These are phyloP conservation scores for Potamilus streckersoni DNA, from an alignment of 1,140 invertebrate genomes.

Conservation along the genomic window DNA sequence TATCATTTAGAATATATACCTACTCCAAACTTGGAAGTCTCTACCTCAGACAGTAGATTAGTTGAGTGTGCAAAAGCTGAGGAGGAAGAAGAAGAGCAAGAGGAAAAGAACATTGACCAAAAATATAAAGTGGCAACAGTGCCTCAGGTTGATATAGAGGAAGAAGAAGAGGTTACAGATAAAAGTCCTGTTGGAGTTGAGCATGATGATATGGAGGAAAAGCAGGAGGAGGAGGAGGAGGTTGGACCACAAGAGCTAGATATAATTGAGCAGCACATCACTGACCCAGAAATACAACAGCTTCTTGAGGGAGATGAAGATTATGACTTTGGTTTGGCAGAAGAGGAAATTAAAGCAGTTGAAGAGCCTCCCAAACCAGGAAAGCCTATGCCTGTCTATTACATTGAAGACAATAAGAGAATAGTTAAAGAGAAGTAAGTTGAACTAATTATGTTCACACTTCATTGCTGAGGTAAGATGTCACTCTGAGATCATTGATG, in stretches of 20 bases:
- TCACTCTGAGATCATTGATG: no score
- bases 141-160: background rate
- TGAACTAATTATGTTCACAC: no score
- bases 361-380: no score
- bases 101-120: background rate
- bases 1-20: background rate
- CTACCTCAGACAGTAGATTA: slow-evolving; percentile 21
- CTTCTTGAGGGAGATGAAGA: slow-evolving; percentile 19
- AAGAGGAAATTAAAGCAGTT: no score
- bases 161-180: slow-evolving; percentile 2
- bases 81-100: slow-evolving; percentile 1
- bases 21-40: slow-evolving; percentile 15
- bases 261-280: slow-evolving; percentile 16
- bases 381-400: no score
- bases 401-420: no score
- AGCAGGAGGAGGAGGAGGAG: slow-evolving; percentile 13
- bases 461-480: no score
- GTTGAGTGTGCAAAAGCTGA: slow-evolving; percentile 11
- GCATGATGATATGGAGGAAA: slow-evolving; percentile 6
- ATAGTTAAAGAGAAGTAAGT: no score
- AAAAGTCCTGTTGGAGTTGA: background rate
- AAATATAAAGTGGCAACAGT: background rate
- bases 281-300: slow-evolving; percentile 26
- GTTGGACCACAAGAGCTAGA: slow-evolving; percentile 17
- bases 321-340: no score